Evolutionary conservation across 2,113 vertebrate genomes (phyloP).

Genomic region (Nerophis ophidion): DNA sequence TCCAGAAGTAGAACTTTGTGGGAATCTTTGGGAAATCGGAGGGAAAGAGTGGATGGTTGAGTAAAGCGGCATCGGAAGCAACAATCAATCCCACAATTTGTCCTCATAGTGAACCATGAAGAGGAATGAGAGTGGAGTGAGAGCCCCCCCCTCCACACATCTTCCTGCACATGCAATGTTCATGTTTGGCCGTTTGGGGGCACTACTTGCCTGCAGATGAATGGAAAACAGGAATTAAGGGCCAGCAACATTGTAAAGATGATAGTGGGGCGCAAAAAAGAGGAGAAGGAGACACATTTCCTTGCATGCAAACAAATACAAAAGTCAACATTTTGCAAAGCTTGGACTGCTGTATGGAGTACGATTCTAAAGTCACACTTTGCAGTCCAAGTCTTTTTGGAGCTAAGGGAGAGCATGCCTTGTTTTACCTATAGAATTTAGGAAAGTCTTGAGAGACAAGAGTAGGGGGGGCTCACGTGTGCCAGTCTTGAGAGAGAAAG

Average conservation of each 20-base stretch:
- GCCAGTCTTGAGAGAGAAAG: constrained; percentile 31
- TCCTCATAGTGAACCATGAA: background rate
- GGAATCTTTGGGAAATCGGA: background rate
- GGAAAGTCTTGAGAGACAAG: too few species aligned
- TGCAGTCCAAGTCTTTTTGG: too few species aligned
- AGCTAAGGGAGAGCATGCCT: too few species aligned
- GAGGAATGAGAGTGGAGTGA: constrained; percentile 2
- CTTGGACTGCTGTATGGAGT: too few species aligned
- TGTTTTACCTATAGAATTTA: too few species aligned
- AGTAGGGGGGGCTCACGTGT: too few species aligned
- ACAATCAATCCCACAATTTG: too few species aligned
- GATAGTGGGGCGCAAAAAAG: constrained; percentile 14
- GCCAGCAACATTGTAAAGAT: constrained; percentile 39
- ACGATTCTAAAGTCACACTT: too few species aligned
- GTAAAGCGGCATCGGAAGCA: background rate
- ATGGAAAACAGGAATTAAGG: constrained; percentile 27
- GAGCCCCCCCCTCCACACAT: background rate
- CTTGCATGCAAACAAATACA: too few species aligned
- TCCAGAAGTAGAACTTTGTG: background rate
- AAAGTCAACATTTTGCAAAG: too few species aligned
- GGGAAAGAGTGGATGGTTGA: background rate
- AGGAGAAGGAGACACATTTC: constrained; percentile 13
- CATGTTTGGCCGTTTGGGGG: constrained; percentile 58
- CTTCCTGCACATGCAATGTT: constrained; percentile 50
- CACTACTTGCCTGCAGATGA: constrained; percentile 59